phyloP scores from a whole-genome alignment of 2,797 vertebrate genomes.

The Bovichtus diacanthus region DNA sequence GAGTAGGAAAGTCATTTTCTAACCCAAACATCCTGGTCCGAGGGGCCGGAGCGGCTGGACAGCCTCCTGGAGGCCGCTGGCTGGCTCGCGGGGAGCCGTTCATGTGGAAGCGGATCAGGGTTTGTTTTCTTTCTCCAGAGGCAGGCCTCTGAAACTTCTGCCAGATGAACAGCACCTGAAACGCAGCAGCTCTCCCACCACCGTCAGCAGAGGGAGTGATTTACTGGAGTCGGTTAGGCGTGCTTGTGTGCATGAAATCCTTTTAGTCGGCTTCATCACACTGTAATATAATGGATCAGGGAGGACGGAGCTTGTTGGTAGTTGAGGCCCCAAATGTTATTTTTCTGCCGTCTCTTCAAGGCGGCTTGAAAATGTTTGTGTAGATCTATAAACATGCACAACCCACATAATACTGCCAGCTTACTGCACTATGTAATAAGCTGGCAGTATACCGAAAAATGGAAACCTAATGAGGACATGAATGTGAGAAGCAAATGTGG shows the following conservation, averaged over 20 bases:
- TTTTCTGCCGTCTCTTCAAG: slow-evolving; percentile 38
- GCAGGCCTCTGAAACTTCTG: slow-evolving; percentile 77
- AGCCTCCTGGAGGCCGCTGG: slow-evolving; percentile 74
- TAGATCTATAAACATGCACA: slow-evolving; percentile 54
- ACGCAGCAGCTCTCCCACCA: slow-evolving; percentile 46
- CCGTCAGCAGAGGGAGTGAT: slow-evolving; percentile 75
- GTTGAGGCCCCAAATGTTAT: slow-evolving; percentile 29
- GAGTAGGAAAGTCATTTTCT: slow-evolving; percentile 86
- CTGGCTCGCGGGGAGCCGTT: slow-evolving; percentile 71
- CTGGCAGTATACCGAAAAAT: slow-evolving; percentile 26
- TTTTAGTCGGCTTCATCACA: slow-evolving; percentile 57
- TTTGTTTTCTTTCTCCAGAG: slow-evolving; percentile 84
- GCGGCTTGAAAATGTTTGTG: slow-evolving; percentile 53
- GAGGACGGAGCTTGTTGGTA: slow-evolving; percentile 28
- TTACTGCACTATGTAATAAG: slow-evolving; percentile 20
- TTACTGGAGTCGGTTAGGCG: slow-evolving; percentile 45
- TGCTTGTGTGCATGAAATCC: slow-evolving; percentile 45
- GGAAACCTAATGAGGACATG: slow-evolving; percentile 9
- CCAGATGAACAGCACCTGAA: slow-evolving; percentile 86
- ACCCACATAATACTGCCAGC: slow-evolving; percentile 34
- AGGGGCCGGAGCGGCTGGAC: slow-evolving; percentile 77
- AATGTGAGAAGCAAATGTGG: slow-evolving; percentile 30
- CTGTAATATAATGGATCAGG: slow-evolving; percentile 15
- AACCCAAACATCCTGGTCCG: slow-evolving; percentile 88
- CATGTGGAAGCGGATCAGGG: slow-evolving; percentile 77